Percentiles rank a stretch among this genome's conserved stretches.
Evolutionary conservation across 2,888 invertebrate genomes (phyloP).

Genomic region (Nemoura dubitans): DNA sequence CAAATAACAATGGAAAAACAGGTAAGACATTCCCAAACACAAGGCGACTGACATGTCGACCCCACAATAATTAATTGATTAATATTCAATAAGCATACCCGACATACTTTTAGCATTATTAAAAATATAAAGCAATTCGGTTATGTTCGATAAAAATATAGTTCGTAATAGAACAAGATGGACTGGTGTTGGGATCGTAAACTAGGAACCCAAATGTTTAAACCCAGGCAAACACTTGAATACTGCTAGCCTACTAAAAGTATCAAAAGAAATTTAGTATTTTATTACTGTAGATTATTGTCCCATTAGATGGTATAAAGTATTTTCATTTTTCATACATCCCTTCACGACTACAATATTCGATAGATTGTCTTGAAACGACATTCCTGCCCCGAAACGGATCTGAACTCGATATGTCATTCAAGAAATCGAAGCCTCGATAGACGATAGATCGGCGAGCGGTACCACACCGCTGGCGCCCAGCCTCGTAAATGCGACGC

Average conservation of each 20-base stretch:
- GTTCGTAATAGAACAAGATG: conserved; percentile 29
- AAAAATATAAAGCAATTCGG: conserved; percentile 39
- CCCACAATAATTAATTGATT: background rate
- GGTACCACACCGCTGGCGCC: background rate
- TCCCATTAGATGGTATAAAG: conserved; percentile 40
- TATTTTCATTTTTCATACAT: conserved; percentile 29
- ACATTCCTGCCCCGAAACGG: background rate
- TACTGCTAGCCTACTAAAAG: conserved; percentile 23
- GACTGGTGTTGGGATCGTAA: conserved; percentile 32
- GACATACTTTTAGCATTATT: conserved; percentile 29
- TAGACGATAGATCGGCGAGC: background rate
- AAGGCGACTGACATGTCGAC: background rate
- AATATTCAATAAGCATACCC: conserved; percentile 19
- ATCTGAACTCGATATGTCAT: conserved; percentile 31
- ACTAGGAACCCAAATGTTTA: conserved; percentile 32
- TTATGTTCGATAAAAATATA: conserved; percentile 36
- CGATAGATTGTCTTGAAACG: conserved; percentile 30
- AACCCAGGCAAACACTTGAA: conserved; percentile 13
- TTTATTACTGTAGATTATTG: conserved; percentile 40
- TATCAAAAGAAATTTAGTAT: conserved; percentile 13
- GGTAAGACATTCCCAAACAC: conserved; percentile 23
- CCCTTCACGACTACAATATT: conserved; percentile 29
- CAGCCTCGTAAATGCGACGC: background rate
- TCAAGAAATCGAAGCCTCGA: conserved; percentile 24
- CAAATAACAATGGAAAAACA: conserved; percentile 17